These are phyloP conservation scores for Resseliella maxima DNA, from an alignment of 2,888 invertebrate species.

Conservation along the genomic window DNA sequence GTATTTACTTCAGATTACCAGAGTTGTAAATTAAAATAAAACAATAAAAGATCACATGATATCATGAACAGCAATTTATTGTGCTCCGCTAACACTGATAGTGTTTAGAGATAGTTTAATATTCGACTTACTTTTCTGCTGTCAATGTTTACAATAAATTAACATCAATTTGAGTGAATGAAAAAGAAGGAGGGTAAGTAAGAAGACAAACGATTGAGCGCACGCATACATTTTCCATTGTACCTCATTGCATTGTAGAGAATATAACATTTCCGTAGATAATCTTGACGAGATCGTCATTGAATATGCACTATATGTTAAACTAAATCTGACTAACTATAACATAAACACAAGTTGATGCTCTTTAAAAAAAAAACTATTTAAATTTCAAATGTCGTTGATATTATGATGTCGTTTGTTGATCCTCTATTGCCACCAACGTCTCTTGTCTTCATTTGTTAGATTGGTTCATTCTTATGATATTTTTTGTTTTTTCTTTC, in stretches of 20 bases:
- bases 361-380: neutral
- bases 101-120: neutral
- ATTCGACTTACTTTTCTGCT: neutral
- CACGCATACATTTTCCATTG: neutral
- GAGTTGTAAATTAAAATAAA: neutral
- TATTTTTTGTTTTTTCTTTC: neutral
- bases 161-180: constrained; percentile 20
- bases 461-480: neutral
- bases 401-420: constrained; percentile 15
- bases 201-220: neutral
- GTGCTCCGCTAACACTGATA: neutral
- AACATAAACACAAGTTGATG: neutral
- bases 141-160: neutral
- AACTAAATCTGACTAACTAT: neutral
- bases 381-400: constrained; percentile 1
- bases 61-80: neutral
- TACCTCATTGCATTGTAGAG: neutral
- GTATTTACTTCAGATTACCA: neutral
- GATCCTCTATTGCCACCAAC: neutral
- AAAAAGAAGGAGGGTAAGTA: neutral
- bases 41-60: neutral
- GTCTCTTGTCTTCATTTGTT: neutral
- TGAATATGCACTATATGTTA: constrained; percentile 14
- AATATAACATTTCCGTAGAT: too few species aligned
- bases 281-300: neutral